Conservation (phyloP, 2,797 vertebrate species). For the Atherinosoma microstoma region DNA sequence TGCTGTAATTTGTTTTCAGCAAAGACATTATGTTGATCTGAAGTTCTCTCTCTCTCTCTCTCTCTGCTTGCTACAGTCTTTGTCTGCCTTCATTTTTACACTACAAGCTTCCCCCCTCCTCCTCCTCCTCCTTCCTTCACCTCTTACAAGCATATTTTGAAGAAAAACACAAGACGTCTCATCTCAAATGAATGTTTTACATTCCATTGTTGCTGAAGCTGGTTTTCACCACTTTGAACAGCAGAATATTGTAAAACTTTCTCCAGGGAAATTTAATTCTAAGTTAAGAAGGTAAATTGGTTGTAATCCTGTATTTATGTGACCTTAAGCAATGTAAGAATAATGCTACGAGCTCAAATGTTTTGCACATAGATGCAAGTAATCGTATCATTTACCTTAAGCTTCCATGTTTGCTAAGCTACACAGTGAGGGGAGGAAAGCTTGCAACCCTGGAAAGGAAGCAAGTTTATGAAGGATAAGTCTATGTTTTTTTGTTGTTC, state of each 20-base stretch:
- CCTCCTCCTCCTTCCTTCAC: constrained; percentile 21
- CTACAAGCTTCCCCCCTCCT: background rate
- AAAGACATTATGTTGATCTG: constrained; percentile 11
- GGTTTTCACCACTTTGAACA: constrained; percentile 29
- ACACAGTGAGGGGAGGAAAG: constrained; percentile 37
- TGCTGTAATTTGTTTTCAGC: constrained; percentile 21
- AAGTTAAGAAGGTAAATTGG: constrained; percentile 40
- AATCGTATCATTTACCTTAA: constrained; percentile 44
- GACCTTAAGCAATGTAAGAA: constrained; percentile 4
- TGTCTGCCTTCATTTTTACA: constrained; percentile 30
- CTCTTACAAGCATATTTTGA: constrained; percentile 53
- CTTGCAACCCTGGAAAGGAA: constrained; percentile 5
- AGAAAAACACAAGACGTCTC: constrained; percentile 62
- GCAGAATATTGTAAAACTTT: constrained; percentile 42
- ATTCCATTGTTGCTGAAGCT: constrained; percentile 52
- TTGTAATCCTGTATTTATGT: constrained; percentile 37
- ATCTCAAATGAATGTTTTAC: constrained; percentile 56
- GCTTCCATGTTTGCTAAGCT: constrained; percentile 45
- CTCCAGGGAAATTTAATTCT: constrained; percentile 27
- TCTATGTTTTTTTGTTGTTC: constrained; percentile 53
- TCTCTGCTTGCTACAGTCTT: constrained; percentile 22
- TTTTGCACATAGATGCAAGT: constrained; percentile 32
- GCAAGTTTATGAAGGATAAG: constrained; percentile 59
- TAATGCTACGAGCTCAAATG: constrained; percentile 1
- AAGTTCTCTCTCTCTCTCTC: constrained; percentile 3